Evolutionary conservation across 2,888 invertebrate species (phyloP).

Genomic region (Arrhopalites spinosus): DNA sequence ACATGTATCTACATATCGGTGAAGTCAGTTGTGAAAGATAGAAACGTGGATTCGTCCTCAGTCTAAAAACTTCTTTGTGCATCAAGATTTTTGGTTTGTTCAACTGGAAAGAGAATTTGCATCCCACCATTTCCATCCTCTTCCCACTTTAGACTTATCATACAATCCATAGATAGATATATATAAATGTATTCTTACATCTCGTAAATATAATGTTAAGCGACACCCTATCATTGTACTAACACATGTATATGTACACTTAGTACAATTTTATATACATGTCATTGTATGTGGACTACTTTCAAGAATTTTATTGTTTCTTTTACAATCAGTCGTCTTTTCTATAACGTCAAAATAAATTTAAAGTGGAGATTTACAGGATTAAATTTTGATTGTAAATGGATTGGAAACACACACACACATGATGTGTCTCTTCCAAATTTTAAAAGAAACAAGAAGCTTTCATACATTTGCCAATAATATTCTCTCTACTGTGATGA

Average conservation of each 20-base stretch:
- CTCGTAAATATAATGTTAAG: too few species aligned
- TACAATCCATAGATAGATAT: too few species aligned
- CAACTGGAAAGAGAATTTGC: conserved; percentile 31
- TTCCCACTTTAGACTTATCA: too few species aligned
- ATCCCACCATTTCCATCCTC: conserved; percentile 33
- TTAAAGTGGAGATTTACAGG: conserved; percentile 21
- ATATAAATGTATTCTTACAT: too few species aligned
- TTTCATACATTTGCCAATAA: too few species aligned
- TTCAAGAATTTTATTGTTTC: not conserved
- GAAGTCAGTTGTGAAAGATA: not conserved
- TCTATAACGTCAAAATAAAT: conserved; percentile 4
- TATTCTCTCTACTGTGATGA: too few species aligned
- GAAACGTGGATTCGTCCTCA: not conserved
- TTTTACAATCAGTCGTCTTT: conserved; percentile 18
- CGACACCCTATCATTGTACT: too few species aligned
- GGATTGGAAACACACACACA: conserved; percentile 18
- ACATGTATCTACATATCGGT: not conserved
- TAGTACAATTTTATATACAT: too few species aligned
- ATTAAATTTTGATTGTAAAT: conserved; percentile 23
- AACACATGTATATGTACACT: too few species aligned
- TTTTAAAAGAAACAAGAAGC: too few species aligned
- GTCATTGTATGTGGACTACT: too few species aligned
- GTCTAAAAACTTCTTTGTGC: conserved; percentile 32
- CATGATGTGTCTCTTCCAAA: too few species aligned
- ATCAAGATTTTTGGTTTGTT: conserved; percentile 32